These are phyloP conservation scores for Pontoporia blainvillei DNA, from an alignment of 2,113 vertebrate species.

Conservation along the genomic window DNA sequence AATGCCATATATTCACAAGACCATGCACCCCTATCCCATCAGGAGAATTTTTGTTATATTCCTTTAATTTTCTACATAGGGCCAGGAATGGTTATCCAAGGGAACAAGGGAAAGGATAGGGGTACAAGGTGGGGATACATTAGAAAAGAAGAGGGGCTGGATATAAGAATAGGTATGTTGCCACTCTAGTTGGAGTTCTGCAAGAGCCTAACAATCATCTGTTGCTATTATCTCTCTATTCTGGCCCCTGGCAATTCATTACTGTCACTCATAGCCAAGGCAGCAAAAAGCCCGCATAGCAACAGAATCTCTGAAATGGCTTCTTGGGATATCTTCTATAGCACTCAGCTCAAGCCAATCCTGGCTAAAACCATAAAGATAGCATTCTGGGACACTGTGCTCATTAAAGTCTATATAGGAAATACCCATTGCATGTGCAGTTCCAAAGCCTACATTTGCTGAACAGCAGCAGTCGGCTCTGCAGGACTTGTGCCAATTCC, in stretches of 20 bases:
- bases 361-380: not conserved
- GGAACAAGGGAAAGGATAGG: not conserved
- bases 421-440: not conserved
- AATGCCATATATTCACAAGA: not conserved
- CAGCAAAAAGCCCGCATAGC: not conserved
- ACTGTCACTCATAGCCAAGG: not conserved
- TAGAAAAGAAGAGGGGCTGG: not conserved
- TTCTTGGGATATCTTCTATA: not conserved
- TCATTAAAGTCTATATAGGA: not conserved
- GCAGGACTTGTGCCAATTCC: not conserved
- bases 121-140: not conserved
- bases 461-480: not conserved
- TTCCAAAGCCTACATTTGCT: not conserved
- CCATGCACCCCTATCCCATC: not conserved
- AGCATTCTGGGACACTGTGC: not conserved
- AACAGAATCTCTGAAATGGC: slow-evolving; percentile 2
- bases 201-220: not conserved
- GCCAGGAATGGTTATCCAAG: not conserved
- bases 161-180: not conserved
- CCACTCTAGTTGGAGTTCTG: not conserved
- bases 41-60: not conserved
- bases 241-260: not conserved
- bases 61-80: slow-evolving; percentile 16
- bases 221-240: not conserved
- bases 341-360: not conserved